phyloP scores from a whole-genome alignment of 2,888 invertebrate species.

The Leptothorax acervorum region DNA sequence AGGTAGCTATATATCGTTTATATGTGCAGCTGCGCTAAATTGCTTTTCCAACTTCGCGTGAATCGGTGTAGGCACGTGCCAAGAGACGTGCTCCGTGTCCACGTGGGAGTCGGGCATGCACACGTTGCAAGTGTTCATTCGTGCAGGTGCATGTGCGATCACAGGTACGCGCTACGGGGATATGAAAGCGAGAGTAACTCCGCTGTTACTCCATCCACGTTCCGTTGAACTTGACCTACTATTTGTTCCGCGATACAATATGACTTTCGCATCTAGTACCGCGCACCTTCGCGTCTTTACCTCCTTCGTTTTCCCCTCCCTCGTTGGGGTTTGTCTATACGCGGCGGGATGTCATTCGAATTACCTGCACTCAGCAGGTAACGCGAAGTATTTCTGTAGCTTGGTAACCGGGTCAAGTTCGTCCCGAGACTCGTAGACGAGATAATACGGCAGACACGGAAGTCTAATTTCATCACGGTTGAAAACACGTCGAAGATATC shows the following conservation, averaged over 20 bases:
- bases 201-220: constrained; percentile 74
- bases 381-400: constrained; percentile 60
- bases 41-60: not conserved
- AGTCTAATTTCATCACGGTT: constrained; percentile 30
- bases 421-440: constrained; percentile 29
- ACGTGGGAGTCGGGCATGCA: not conserved
- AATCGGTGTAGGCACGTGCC: not conserved
- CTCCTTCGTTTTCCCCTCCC: constrained; percentile 5
- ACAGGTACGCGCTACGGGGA: constrained; percentile 52
- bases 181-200: constrained; percentile 76
- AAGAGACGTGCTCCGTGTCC: not conserved
- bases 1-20: not conserved
- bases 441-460: constrained; percentile 60
- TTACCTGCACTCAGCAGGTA: constrained; percentile 65
- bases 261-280: constrained; percentile 39
- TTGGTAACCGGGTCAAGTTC: constrained; percentile 69
- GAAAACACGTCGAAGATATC: not conserved
- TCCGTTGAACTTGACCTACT: constrained; percentile 80
- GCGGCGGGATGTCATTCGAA: constrained; percentile 51
- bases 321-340: constrained; percentile 52
- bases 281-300: constrained; percentile 21
- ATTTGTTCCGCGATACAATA: constrained; percentile 69
- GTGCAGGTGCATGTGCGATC: constrained; percentile 58
- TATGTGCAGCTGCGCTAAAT: not conserved
- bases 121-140: constrained; percentile 1